These are phyloP conservation scores for Thomomys bottae DNA, from an alignment of 2,113 vertebrate species.

Conservation along the genomic window DNA sequence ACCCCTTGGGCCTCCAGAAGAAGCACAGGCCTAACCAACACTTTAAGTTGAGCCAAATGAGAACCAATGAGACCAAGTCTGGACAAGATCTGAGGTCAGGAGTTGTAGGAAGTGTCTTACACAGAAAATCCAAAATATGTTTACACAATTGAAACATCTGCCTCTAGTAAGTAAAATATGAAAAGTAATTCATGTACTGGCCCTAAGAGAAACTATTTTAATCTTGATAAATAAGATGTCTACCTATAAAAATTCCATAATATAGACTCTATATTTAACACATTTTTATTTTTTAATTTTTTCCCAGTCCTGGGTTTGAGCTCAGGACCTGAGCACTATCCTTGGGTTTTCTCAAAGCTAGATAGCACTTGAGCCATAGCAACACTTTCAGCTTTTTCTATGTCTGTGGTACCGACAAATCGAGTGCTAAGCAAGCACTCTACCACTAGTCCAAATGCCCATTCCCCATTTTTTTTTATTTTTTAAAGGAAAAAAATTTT, in stretches of 20 bases:
- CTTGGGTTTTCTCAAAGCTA: no score
- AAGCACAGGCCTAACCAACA: not conserved
- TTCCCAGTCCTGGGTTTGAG: no score
- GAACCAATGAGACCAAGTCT: not conserved
- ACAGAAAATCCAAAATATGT: not conserved
- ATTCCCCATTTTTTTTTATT: no score
- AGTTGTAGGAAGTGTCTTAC: not conserved
- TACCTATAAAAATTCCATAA: constrained; percentile 27
- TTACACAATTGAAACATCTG: not conserved
- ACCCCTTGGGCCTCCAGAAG: not conserved
- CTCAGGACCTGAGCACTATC: no score
- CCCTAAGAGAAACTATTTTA: constrained; percentile 39
- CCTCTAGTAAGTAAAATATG: not conserved
- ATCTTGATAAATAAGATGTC: constrained; percentile 15
- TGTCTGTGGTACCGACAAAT: no score
- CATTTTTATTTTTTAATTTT: no score
- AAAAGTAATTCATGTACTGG: not conserved
- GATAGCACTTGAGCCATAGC: no score
- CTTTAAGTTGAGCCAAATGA: not conserved
- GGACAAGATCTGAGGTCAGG: not conserved
- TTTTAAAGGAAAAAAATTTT: no score
- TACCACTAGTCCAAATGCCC: no score
- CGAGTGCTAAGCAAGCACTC: no score
- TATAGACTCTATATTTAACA: not conserved
- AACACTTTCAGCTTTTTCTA: no score